These are phyloP conservation scores for Aplodontia rufa DNA, from an alignment of 2,113 vertebrate genomes.

Conservation along the genomic window DNA sequence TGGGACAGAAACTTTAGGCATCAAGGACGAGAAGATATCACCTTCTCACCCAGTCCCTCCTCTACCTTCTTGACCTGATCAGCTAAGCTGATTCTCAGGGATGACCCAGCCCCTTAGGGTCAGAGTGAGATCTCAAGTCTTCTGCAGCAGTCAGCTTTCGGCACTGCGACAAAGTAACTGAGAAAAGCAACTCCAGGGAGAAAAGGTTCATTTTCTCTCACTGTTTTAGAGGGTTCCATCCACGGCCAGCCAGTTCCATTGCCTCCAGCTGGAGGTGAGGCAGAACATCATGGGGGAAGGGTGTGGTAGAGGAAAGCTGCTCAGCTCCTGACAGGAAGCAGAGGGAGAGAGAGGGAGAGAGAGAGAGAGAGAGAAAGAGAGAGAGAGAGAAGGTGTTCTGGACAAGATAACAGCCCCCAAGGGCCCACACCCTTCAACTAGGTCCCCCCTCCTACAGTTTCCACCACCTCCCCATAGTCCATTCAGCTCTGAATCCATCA, in stretches of 20 bases:
- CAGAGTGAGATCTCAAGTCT: not conserved
- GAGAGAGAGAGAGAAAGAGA: too few species aligned
- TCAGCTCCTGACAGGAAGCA: too few species aligned
- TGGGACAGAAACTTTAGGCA: not conserved
- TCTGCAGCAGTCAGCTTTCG: not conserved
- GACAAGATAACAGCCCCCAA: not conserved
- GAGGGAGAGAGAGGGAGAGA: fast-evolving
- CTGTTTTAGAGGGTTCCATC: not conserved
- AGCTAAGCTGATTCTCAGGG: not conserved
- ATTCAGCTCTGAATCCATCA: too few species aligned
- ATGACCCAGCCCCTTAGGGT: too few species aligned
- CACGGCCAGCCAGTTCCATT: not conserved
- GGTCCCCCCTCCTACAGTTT: too few species aligned
- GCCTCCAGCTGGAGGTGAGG: not conserved
- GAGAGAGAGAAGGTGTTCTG: too few species aligned
- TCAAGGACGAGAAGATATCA: not conserved
- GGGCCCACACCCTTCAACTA: not conserved
- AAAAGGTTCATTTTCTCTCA: not conserved
- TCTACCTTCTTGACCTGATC: not conserved
- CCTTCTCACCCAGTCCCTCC: too few species aligned
- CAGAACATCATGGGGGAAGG: too few species aligned
- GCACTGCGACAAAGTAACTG: not conserved
- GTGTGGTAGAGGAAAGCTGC: too few species aligned
- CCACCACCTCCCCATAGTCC: not conserved
- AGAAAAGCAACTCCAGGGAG: not conserved